A percentile compares a stretch with the other conserved stretches of the same genome.
Conservation (phyloP, 2,888 invertebrate species). For the Drosophila barbarae region DNA sequence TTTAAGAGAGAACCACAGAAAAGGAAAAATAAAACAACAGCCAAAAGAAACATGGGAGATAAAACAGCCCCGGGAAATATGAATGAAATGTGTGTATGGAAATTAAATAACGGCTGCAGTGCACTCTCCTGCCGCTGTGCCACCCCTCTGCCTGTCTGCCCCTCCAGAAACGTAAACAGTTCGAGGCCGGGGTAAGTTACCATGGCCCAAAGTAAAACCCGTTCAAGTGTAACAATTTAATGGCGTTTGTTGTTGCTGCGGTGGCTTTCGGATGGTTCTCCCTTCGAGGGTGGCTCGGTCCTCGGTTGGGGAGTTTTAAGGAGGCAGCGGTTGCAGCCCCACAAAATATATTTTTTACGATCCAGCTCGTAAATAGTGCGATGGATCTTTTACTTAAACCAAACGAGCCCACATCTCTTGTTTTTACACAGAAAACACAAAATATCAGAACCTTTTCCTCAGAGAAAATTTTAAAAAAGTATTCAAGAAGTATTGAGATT, state of each 20-base stretch:
- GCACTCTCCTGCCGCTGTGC: constrained; percentile 12
- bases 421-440: constrained; percentile 1
- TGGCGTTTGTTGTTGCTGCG: constrained; percentile 64
- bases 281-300: constrained; percentile 30
- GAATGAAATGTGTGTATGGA: constrained; percentile 62
- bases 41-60: constrained; percentile 18
- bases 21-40: constrained; percentile 5
- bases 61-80: constrained; percentile 56
- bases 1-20: not conserved
- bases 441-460: too few relatives aligned
- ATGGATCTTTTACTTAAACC: constrained; percentile 26
- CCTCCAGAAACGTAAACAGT: constrained; percentile 31
- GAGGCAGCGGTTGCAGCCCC: constrained; percentile 37
- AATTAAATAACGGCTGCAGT: constrained; percentile 59
- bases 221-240: constrained; percentile 77
- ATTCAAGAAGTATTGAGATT: not conserved
- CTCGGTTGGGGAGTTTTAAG: constrained; percentile 54
- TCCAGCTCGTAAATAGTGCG: constrained; percentile 39
- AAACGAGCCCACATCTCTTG: not conserved
- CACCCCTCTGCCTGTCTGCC: not conserved
- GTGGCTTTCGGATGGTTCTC: constrained; percentile 25
- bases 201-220: constrained; percentile 69
- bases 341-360: constrained; percentile 43
- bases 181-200: constrained; percentile 41
- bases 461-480: not conserved